Conservation (phyloP, 2,797 vertebrate genomes). For the Dermochelys coriacea region DNA sequence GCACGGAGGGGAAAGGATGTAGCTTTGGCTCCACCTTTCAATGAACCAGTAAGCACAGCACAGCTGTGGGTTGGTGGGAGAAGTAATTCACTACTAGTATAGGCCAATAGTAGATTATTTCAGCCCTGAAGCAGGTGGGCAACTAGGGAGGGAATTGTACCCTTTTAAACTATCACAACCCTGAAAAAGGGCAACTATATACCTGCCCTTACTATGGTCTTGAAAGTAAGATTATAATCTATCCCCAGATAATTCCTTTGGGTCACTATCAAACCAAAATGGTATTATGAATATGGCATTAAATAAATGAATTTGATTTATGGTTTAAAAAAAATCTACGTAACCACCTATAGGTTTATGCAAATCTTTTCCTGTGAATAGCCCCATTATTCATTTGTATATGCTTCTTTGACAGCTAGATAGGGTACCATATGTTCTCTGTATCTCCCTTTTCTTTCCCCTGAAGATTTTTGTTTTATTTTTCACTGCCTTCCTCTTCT, state of each 20-base stretch:
- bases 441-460: background rate
- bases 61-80: background rate
- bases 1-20: rapidly evolving
- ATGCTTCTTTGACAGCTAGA: background rate
- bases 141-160: rapidly evolving
- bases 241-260: background rate
- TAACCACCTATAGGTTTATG: background rate
- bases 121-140: background rate
- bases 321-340: background rate
- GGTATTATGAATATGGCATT: background rate
- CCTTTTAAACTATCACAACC: background rate
- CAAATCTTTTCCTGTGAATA: background rate
- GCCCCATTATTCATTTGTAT: background rate
- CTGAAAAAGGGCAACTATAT: background rate
- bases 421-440: background rate
- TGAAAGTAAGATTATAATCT: background rate
- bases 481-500: background rate
- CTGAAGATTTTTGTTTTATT: background rate
- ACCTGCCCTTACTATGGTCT: background rate
- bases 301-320: background rate
- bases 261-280: background rate
- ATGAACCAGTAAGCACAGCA: background rate
- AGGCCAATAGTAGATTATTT: background rate
- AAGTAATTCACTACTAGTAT: background rate
- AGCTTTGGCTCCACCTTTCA: background rate